Evolutionary conservation across 2,797 vertebrate species (phyloP).

Genomic region (Meriones psammophilus): DNA sequence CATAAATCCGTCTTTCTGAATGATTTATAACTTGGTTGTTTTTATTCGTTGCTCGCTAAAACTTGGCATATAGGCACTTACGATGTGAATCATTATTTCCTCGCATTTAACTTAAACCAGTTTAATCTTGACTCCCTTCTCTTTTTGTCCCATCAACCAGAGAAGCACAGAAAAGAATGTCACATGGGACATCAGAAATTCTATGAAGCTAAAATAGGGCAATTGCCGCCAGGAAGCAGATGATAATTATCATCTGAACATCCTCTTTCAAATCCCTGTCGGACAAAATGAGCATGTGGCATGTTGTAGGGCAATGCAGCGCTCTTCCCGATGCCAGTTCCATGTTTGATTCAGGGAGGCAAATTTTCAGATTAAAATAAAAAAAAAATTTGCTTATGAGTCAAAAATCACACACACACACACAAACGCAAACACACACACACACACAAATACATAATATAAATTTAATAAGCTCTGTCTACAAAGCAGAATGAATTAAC

Average conservation of each 20-base stretch:
- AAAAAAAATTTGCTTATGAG: conserved; percentile 16
- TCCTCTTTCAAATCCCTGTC: conserved; percentile 39
- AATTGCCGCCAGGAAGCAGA: conserved; percentile 51
- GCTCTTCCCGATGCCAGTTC: neutral
- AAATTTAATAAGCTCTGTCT: neutral
- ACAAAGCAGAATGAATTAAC: neutral
- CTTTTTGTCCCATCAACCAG: neutral
- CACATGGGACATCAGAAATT: conserved; percentile 51
- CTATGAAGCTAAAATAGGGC: conserved; percentile 53
- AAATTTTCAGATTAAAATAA: conserved; percentile 9
- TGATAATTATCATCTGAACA: conserved; percentile 63
- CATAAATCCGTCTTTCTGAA: conserved; percentile 79
- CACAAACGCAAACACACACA: neutral
- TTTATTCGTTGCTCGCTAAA: conserved; percentile 83
- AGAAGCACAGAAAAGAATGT: conserved; percentile 1
- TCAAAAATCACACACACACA: neutral
- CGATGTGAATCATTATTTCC: conserved; percentile 51
- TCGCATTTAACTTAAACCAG: conserved; percentile 62
- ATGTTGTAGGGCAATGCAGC: neutral
- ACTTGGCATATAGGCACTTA: conserved; percentile 67
- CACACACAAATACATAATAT: neutral
- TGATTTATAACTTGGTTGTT: conserved; percentile 84
- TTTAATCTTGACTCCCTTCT: conserved; percentile 36
- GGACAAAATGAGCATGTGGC: conserved; percentile 51
- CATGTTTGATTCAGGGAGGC: neutral